Evolutionary conservation across 2,113 vertebrate genomes (phyloP), one percentile per base, ranked within the genome.

Genomic region (Amazona vittata): DNA sequence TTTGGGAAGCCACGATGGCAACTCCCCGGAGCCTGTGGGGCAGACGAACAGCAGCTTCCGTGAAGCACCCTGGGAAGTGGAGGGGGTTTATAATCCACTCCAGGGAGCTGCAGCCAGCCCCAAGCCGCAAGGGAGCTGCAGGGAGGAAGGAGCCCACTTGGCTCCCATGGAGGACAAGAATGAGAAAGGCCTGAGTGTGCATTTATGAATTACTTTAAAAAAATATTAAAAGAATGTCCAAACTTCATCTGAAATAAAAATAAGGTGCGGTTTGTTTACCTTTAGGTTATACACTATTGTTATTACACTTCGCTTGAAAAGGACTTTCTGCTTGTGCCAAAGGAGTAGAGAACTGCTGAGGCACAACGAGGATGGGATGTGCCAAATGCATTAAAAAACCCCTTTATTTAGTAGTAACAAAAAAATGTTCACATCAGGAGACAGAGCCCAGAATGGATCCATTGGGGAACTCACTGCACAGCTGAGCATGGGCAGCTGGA

Each of bases 21-120:
- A 91, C 91, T 96, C 95, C 95, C 73, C 62, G 86, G 89, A 94
- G 94, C 90, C 86, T 57, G 89, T 84, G 83, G 69, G 90, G 80
- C 47, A 93, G 86, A 35, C 4, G 10, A 49, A 90, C 43, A 76
- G 80, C 73, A 55, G 60, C 44, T 78, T 39, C 44, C 3, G 1
- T 2, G 2, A 39, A 57, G 53, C 14, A 8, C 50, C 44, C 53
- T 55, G 60, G 67, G 73, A 95, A 74, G 81, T 2, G 0, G 47
- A 78, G 19, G 25, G 64, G 12, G 12, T 52, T 76, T 49, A 52
- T 67, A 86, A 52, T 44, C 47, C 2, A 4, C 46, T 53, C 62
- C 1, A 1, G 37, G 46, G 68, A 73, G 31, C 55, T 70, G 76
- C 46, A 77, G 78, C 33, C 67, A 83, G 37, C 3, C 0, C 35